phyloP scores from a whole-genome alignment of 2,797 vertebrate genomes.

The Sebastes steindachneri region DNA sequence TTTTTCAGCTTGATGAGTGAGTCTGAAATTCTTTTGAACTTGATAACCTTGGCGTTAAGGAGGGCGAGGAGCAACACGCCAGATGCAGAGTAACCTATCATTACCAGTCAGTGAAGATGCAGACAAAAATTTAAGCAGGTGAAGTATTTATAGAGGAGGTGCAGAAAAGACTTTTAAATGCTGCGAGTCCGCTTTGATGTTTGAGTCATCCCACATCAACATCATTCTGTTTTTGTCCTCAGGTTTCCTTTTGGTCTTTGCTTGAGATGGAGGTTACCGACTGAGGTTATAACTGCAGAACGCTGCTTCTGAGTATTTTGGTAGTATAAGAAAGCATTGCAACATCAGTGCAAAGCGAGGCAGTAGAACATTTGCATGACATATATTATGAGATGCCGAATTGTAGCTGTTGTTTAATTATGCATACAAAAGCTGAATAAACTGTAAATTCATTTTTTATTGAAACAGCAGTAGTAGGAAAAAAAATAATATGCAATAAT shows the following conservation, averaged over 20 bases:
- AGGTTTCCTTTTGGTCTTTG: constrained; percentile 23
- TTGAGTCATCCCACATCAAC: constrained; percentile 42
- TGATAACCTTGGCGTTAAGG: constrained; percentile 15
- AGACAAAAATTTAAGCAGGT: constrained; percentile 34
- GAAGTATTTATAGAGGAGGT: constrained; percentile 43
- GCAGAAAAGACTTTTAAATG: constrained; percentile 43
- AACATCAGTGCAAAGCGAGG: neutral
- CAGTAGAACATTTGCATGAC: neutral
- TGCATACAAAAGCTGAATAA: neutral
- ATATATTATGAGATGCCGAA: neutral
- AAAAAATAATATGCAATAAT: neutral
- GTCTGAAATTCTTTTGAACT: constrained; percentile 21
- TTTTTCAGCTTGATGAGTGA: constrained; percentile 35
- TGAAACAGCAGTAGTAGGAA: neutral
- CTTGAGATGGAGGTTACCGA: neutral
- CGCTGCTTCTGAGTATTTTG: neutral
- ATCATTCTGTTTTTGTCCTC: constrained; percentile 26
- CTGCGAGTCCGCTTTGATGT: constrained; percentile 41
- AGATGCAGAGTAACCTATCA: constrained; percentile 15
- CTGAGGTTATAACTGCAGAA: neutral
- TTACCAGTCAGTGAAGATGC: constrained; percentile 5
- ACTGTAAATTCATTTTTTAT: neutral
- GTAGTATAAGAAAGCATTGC: neutral
- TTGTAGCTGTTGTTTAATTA: neutral
- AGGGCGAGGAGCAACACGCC: constrained; percentile 14